Conservation (phyloP, 2,888 invertebrate species). For the Lasius platythorax region DNA sequence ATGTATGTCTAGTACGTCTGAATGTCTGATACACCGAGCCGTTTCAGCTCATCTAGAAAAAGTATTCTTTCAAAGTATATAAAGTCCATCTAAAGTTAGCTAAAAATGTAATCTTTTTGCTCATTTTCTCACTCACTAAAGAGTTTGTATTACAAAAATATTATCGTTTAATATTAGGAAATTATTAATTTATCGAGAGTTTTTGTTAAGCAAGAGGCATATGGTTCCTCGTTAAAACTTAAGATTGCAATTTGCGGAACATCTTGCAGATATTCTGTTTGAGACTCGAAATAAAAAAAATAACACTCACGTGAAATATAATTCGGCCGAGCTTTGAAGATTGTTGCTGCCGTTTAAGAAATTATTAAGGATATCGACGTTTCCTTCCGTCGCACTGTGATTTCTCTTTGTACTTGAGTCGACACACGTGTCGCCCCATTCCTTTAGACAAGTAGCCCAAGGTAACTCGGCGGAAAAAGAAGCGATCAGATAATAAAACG, state of each 20-base stretch:
- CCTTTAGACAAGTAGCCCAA: slow-evolving; percentile 85
- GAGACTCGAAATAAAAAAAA: neutral
- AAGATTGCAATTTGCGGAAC: neutral
- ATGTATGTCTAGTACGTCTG: too few species aligned
- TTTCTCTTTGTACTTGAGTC: slow-evolving; percentile 68
- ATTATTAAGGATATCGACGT: slow-evolving; percentile 24
- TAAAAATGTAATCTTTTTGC: too few species aligned
- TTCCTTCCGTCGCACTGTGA: neutral
- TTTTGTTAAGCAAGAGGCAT: too few species aligned
- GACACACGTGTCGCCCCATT: slow-evolving; percentile 82
- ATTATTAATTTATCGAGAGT: too few species aligned
- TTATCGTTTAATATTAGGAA: too few species aligned
- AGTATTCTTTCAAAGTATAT: too few species aligned
- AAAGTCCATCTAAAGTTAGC: too few species aligned
- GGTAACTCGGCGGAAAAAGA: slow-evolving; percentile 86
- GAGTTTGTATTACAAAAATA: too few species aligned
- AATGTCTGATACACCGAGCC: too few species aligned
- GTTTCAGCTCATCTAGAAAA: too few species aligned
- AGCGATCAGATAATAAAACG: slow-evolving; percentile 86
- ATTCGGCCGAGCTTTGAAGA: slow-evolving; percentile 81
- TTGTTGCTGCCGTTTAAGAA: slow-evolving; percentile 34
- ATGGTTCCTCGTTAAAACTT: neutral
- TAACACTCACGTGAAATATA: slow-evolving; percentile 81
- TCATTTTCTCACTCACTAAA: too few species aligned
- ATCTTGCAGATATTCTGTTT: neutral